Conservation (phyloP, 1,140 invertebrate species). For the Tetragonula clypearis region DNA sequence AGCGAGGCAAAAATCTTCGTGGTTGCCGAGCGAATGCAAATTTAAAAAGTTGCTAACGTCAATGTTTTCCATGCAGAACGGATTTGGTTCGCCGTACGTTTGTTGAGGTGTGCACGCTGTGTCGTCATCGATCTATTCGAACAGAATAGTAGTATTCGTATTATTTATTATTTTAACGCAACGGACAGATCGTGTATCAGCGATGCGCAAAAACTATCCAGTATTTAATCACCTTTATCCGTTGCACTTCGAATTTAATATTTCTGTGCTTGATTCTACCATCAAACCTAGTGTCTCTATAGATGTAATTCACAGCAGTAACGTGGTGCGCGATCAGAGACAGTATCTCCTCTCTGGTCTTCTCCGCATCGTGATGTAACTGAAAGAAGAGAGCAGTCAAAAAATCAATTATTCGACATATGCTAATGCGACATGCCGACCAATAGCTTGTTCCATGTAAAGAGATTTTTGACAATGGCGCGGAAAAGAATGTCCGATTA, state of each 20-base stretch:
- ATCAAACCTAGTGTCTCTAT: slow-evolving; percentile 96
- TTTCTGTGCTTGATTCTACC: slow-evolving; percentile 93
- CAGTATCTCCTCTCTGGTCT: slow-evolving; percentile 97
- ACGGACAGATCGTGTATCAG: too few relatives aligned
- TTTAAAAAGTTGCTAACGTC: slow-evolving; percentile 99
- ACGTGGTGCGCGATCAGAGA: slow-evolving; percentile 99
- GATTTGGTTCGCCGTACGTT: slow-evolving; percentile 89
- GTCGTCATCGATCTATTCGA: slow-evolving; percentile 92
- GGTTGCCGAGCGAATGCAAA: slow-evolving; percentile 97
- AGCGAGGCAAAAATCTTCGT: slow-evolving; percentile 98
- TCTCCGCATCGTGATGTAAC: slow-evolving; percentile 88
- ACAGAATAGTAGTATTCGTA: background rate
- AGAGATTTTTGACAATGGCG: slow-evolving; percentile 15
- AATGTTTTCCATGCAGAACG: slow-evolving; percentile 98
- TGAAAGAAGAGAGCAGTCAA: slow-evolving; percentile 62
- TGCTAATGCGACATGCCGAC: too few relatives aligned
- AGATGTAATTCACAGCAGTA: slow-evolving; percentile 99
- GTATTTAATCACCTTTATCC: slow-evolving; percentile 90
- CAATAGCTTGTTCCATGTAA: too few relatives aligned
- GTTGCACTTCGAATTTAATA: slow-evolving; percentile 98
- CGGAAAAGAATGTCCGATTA: background rate
- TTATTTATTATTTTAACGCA: background rate
- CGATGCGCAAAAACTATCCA: background rate
- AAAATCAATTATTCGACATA: background rate
- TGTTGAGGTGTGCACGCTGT: slow-evolving; percentile 87